Evolutionary conservation across 2,888 invertebrate genomes (phyloP).

Genomic region (Xestoiulus laeticollis): DNA sequence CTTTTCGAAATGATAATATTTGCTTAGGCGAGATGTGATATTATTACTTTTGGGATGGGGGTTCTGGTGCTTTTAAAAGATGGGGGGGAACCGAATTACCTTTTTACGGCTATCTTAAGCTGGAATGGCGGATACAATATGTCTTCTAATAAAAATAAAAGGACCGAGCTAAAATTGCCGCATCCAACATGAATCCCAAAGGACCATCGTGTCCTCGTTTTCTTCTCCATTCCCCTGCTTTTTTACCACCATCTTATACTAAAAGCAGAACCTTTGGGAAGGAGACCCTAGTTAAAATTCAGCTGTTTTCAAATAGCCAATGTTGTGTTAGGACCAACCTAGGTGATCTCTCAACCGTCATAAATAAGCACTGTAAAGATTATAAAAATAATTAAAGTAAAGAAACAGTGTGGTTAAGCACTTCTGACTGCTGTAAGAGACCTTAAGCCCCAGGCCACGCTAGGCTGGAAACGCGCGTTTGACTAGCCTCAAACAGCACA

Average conservation of each 20-base stretch:
- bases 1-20: conserved; percentile 8
- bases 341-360: background rate
- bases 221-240: background rate
- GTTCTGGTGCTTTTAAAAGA: background rate
- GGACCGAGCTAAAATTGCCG: conserved; percentile 1
- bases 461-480: too few species aligned
- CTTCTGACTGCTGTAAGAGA: too few species aligned
- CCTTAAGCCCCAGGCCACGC: too few species aligned
- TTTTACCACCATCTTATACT: background rate
- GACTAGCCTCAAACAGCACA: too few species aligned
- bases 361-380: too few species aligned
- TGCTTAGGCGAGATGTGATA: conserved; percentile 19
- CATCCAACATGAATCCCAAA: conserved; percentile 18
- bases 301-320: background rate
- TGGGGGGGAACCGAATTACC: background rate
- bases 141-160: conserved; percentile 26
- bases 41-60: background rate
- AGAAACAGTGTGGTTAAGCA: too few species aligned
- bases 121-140: background rate
- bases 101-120: conserved; percentile 20
- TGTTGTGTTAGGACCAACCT: background rate
- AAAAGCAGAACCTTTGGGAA: background rate
- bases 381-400: too few species aligned
- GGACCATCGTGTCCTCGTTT: background rate
- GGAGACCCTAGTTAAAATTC: background rate